These are phyloP conservation scores for Gasterosteus aculeatus DNA, from an alignment of 2,113 vertebrate genomes.

Conservation along the genomic window DNA sequence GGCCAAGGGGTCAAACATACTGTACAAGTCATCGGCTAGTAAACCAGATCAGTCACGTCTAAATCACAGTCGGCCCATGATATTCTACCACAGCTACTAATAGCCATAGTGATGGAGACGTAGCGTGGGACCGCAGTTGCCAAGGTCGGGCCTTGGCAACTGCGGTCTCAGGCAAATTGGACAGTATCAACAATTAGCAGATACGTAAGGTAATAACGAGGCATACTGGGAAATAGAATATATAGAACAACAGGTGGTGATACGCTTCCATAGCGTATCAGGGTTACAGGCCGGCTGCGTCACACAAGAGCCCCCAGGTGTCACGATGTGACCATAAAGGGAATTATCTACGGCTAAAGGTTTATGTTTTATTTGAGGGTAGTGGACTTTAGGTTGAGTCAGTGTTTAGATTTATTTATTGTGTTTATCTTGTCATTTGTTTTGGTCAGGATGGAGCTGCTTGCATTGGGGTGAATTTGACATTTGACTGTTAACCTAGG, in stretches of 20 bases:
- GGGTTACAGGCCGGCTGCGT: constrained; percentile 10
- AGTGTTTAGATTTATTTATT: constrained; percentile 26
- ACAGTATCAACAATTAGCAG: constrained; percentile 28
- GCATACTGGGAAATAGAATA: constrained; percentile 35
- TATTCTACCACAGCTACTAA: constrained; percentile 30
- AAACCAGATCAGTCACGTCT: constrained; percentile 32
- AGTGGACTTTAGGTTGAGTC: constrained; percentile 47
- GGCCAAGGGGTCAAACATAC: background rate
- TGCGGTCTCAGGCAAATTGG: constrained; percentile 9
- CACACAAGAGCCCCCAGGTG: constrained; percentile 16
- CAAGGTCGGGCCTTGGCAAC: constrained; percentile 56
- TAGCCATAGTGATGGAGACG: constrained; percentile 39
- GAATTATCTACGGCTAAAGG: background rate
- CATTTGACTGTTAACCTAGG: background rate
- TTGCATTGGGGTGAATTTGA: background rate
- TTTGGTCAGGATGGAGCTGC: background rate
- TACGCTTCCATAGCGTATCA: constrained; percentile 13
- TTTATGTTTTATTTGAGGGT: background rate
- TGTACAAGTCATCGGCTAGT: background rate
- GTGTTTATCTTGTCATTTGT: background rate
- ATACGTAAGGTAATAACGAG: constrained; percentile 24
- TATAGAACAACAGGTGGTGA: constrained; percentile 52
- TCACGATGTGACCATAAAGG: background rate
- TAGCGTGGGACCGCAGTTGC: constrained; percentile 37
- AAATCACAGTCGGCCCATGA: constrained; percentile 10